Base-by-base conservation (phyloP, 2,888 invertebrate genomes). In the Agriotes lineatus region DNA sequence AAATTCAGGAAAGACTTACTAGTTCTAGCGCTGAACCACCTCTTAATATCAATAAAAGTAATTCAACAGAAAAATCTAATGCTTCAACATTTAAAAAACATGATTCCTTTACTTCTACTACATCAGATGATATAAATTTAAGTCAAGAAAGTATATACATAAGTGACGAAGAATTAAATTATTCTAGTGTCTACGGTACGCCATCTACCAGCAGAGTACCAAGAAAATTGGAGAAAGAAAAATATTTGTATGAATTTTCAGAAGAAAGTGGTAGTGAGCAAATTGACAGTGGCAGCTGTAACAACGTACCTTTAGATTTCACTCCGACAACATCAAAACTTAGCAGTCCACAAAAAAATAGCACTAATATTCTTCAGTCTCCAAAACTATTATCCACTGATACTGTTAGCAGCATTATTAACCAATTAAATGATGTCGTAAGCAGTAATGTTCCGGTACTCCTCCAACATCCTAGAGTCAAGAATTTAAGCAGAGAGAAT, bases 91-190 rank as follows among this genome's bases (percentile, higher is more conserved):
- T 72, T 67, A 79, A 81, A 33, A 72, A 60, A 54, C 69, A 71
- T 37, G 61, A 60, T 59, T 48, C 54, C 14, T 56, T 65, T 33
- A 52, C 58, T 37, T 62, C 69, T 30, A 56, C 50, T n/a, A 57
- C 45, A 14, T 69, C 70, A 10, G 61, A 57, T 3, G 56, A 50
- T 12, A 9, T 37, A 35, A 44, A 25, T 19, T 7, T 14, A 19
- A 59, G 61, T 19, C 45, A 61, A 63, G 61, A 44, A 37, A 71
- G 68, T 57, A 79, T 80, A 39, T 79, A 82, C 69, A 82, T 88
- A 67, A 87, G 86, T 44, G 90, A 91, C 76, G 88, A 88, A 74
- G 90, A 91, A 83, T 82, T 90, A 18, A 88, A 90, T 77, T 90
- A 90, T 82, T 90, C 90, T 0, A 78, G 77, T 54, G 60, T 67